Evolutionary conservation across 2,113 vertebrate genomes (phyloP).

Genomic region (Gobiocypris rarus): DNA sequence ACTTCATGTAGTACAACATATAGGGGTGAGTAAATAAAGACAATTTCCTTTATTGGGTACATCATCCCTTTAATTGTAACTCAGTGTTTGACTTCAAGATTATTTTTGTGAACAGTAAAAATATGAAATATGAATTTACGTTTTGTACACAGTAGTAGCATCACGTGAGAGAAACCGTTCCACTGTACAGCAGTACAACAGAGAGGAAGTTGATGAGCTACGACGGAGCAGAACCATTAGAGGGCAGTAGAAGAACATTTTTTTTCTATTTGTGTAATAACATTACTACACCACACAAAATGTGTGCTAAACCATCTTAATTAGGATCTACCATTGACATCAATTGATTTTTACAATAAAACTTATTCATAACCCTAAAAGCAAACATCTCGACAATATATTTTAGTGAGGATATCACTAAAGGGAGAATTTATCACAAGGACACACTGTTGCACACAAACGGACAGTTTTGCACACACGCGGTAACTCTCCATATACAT

Average conservation of each 20-base stretch:
- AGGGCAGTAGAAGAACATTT: constrained; percentile 28
- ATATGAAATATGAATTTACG: background rate
- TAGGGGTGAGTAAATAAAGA: no score
- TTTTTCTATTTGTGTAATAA: background rate
- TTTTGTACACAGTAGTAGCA: background rate
- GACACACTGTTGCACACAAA: background rate
- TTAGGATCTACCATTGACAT: background rate
- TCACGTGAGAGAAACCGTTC: constrained; percentile 38
- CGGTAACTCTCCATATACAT: no score
- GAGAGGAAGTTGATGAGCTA: background rate
- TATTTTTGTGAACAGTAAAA: background rate
- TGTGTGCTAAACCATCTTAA: background rate
- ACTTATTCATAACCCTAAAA: no score
- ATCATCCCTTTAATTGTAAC: background rate
- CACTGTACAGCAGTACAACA: constrained; percentile 28
- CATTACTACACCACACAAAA: background rate
- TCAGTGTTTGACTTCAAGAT: background rate
- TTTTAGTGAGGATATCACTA: background rate
- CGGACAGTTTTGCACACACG: background rate
- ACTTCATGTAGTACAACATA: no score
- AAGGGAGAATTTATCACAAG: background rate
- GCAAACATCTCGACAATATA: no score
- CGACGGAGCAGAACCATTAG: constrained; percentile 37
- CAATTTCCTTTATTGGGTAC: no score
- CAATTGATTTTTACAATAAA: background rate